These are phyloP conservation scores for Xylota segnis DNA, from an alignment of 2,888 invertebrate genomes.

Conservation along the genomic window DNA sequence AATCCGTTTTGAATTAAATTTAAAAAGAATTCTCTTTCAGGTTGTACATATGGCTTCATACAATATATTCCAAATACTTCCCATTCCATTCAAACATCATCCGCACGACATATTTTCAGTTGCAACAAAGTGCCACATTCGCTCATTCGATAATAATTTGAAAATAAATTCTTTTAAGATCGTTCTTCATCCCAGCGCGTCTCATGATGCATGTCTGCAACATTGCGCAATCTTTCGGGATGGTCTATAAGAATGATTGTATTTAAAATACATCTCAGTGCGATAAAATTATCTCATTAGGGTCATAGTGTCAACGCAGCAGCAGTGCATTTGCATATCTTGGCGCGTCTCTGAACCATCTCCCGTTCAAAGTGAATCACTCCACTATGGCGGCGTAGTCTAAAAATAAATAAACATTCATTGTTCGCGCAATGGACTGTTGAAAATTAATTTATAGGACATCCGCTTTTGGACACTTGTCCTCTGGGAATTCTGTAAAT, in stretches of 20 bases:
- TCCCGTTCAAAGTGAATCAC: conserved; percentile 25
- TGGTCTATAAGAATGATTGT: conserved; percentile 3
- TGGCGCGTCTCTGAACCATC: conserved; percentile 21
- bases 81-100: conserved; percentile 1
- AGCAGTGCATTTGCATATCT: conserved; percentile 35
- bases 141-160: conserved; percentile 22
- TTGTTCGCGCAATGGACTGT: conserved; percentile 25
- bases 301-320: conserved; percentile 19
- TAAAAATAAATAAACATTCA: conserved; percentile 42
- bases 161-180: neutral
- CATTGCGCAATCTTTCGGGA: conserved; percentile 14
- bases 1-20: neutral
- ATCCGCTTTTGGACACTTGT: conserved; percentile 50
- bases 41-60: neutral
- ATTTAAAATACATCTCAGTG: conserved; percentile 3
- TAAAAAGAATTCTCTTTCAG: neutral
- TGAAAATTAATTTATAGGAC: conserved; percentile 38
- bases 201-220: neutral
- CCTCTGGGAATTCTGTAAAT: conserved; percentile 47
- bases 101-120: neutral
- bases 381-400: conserved; percentile 20
- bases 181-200: neutral
- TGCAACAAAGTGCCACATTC: conserved; percentile 16
- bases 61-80: conserved; percentile 4
- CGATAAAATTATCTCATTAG: conserved; percentile 42